Base-by-base conservation (phyloP, 2,113 vertebrate genomes). In the Tragulus kanchil region DNA sequence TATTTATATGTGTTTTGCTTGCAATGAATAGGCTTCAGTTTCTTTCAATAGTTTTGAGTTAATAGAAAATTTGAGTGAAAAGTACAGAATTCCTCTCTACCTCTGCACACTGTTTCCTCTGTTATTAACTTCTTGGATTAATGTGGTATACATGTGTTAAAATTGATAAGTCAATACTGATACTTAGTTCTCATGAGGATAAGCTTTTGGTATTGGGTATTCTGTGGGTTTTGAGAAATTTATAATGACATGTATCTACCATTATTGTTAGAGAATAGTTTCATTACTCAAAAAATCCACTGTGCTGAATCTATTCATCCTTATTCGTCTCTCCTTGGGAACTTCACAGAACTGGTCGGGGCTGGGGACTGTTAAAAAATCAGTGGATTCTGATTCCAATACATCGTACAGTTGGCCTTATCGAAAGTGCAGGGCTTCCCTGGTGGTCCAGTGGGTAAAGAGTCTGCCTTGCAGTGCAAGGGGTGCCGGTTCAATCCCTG, bases 1-100 rank as follows among this genome's bases (percentile, higher is more conserved):
- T 79, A 7, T 73, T 77, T 50, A 62, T 58, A 36, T 83, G n/a
- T 50, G 6, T 58, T 90, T 36, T 92, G 7, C 83, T 92, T 78
- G 83, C 86, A 84, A 85, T 81, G 79, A 59, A 61, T 61, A 89
- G 36, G 26, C 62, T 73, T 92, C 13, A n/a, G 79, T 82, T 85
- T 93, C 85, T 89, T 50, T 90, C 21, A 83, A 54, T 15, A 93
- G n/a, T 91, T 88, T 71, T 26, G 58, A 21, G 14, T 88, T 87
- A 89, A 85, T 0, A 65, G 56, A 94, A 94, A 78, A 69, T 59
- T 78, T 58, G 48, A 77, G 6, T 90, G 71, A 26, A 64, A 65
- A 89, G 8, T 73, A 45, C 12, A 42, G 52, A 58, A 42, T 93
- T 93, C n/a, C 26, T 36, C 26, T n/a, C 36, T 25, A 21, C 26